Conservation (phyloP, 2,888 invertebrate genomes). For the Acanthosoma haemorrhoidale region DNA sequence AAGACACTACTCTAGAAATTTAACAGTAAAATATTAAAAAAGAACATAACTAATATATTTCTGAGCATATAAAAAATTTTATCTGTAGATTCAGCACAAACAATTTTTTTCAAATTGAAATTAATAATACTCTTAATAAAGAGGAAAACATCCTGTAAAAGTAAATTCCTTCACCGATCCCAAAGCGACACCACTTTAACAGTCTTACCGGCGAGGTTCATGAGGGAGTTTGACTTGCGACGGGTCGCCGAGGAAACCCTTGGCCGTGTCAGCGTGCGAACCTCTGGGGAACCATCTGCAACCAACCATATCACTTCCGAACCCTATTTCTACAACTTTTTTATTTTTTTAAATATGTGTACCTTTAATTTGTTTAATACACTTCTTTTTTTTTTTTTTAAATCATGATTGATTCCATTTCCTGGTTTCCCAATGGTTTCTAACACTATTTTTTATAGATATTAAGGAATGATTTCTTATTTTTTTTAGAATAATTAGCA, state of each 20-base stretch:
- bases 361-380: not conserved
- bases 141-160: slow-evolving; percentile 23
- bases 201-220: slow-evolving; percentile 90
- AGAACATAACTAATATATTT: too few relatives aligned
- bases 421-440: not conserved
- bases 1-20: too few relatives aligned
- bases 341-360: not conserved
- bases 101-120: too few relatives aligned
- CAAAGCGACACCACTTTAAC: slow-evolving; percentile 7
- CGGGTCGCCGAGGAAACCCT: slow-evolving; percentile 16
- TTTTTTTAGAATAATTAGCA: too few relatives aligned
- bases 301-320: slow-evolving; percentile 43
- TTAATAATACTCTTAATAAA: too few relatives aligned
- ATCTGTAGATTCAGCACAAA: too few relatives aligned
- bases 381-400: too few relatives aligned
- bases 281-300: slow-evolving; percentile 78
- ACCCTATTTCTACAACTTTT: slow-evolving; percentile 5
- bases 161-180: slow-evolving; percentile 17
- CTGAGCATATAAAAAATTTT: too few relatives aligned
- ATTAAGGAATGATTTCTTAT: too few relatives aligned
- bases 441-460: too few relatives aligned
- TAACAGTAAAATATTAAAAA: too few relatives aligned
- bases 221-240: slow-evolving; percentile 90
- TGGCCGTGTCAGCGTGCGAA: slow-evolving; percentile 69
- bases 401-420: not conserved